Evolutionary conservation across 2,113 vertebrate genomes (phyloP), one percentile per base, ranked within the genome.

Genomic region (Recurvirostra avosetta): DNA sequence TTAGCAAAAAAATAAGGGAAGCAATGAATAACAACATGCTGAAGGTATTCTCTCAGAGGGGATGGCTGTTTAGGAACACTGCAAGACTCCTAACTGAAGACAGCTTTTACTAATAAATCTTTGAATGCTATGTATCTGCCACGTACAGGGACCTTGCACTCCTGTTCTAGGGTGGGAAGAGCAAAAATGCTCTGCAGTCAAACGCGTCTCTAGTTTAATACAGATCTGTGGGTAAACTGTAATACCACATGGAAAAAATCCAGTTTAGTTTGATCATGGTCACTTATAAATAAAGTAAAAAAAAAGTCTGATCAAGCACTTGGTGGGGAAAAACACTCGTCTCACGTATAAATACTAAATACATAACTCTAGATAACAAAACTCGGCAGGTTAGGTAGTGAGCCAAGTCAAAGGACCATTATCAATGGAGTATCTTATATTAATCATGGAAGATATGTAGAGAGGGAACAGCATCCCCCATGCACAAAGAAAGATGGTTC

Each of bases 251-350:
- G 18, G 21, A n/a, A 15, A 74, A 74, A 73, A 30, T 26, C 8
- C 41, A 68, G 21, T 49, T 82, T 38, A 27, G 20, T 49, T 89
- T 67, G 27, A 38, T 29, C 16, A 26, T 12, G 16, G 9, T 8
- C 5, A 21, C 12, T 52, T 52, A 52, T 3, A 85, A 91, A 47
- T 10, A 47, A 7, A 70, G 22, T 26, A 74, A 53, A 70, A 87
- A 45, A 15, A 71, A 49, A 2, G 2, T 4, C 11, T 18, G 2
- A 29, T n/a, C 2, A 81, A 82, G 23, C 90, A 63, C 29, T 55
- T n/a, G 5, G 5, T 40, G 4, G 5, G 1, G 1, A 32, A 55
- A 47, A 34, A 27, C 8, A 47, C 8, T 3, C 1, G 8, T 30
- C 15, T 83, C 6, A 1, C 19, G 29, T 11, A 70, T 14, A 78